Evolutionary conservation across 2,797 vertebrate genomes (phyloP).

Genomic region (Hyperoplus immaculatus): DNA sequence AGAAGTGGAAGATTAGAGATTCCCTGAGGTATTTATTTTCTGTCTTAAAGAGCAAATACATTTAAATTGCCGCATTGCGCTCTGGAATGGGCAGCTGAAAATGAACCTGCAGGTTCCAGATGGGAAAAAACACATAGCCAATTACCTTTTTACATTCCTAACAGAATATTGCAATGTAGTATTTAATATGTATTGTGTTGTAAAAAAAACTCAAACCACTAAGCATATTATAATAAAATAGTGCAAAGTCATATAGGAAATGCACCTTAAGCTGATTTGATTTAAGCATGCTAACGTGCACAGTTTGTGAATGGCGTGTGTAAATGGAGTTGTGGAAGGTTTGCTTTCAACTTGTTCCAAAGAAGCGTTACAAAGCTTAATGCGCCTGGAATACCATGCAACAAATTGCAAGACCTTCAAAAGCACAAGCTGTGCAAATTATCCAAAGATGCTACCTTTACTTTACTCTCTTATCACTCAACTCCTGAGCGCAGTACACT

Average conservation of each 20-base stretch:
- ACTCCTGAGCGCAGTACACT: slow-evolving; percentile 18
- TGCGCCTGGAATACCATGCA: not conserved
- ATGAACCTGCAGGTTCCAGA: too few relatives aligned
- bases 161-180: not conserved
- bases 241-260: not conserved
- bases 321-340: slow-evolving; percentile 1
- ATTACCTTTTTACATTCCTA: not conserved
- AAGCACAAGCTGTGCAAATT: slow-evolving; percentile 8
- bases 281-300: too few relatives aligned
- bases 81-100: too few relatives aligned
- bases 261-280: not conserved
- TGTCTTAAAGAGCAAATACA: not conserved
- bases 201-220: not conserved
- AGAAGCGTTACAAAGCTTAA: slow-evolving; percentile 13
- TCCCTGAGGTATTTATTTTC: not conserved
- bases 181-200: too few relatives aligned
- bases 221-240: not conserved
- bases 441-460: slow-evolving; percentile 19
- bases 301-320: not conserved
- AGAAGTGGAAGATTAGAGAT: not conserved
- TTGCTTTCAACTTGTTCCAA: slow-evolving; percentile 12
- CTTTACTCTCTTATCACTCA: slow-evolving; percentile 32
- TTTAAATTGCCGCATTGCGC: not conserved
- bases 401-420: not conserved
- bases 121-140: too few relatives aligned